Base-by-base conservation (phyloP, 2,113 vertebrate species). In the Mellivora capensis region DNA sequence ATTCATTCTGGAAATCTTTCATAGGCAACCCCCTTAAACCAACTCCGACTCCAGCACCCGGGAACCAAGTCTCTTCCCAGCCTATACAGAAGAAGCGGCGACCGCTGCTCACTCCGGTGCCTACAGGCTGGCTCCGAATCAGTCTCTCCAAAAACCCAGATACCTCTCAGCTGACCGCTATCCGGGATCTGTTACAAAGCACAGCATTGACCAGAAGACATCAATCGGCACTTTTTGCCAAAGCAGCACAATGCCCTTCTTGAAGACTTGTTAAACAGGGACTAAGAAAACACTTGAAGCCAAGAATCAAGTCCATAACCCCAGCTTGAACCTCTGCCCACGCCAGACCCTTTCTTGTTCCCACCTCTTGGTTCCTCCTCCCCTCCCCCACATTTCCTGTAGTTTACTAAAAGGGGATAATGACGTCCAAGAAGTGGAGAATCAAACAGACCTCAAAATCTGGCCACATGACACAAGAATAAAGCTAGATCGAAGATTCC, bases 181-280 rank as follows among this genome's bases (percentile, higher is more conserved):
- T 87, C 96, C 90, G 80, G 90, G 64, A 93, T 67, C 47, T 95
- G 54, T 52, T 96, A 98, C 97, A 98, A 98, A 99, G 97, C 49
- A 74, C 74, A 85, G 95, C 92, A 98, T 99, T 98, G 98, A 99
- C 93, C 97, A 72, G 82, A 98, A 98, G 96, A 89, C 98, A 98
- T 98, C 96, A 96, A 91, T 98, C 97, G 96, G 92, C 29, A 84
- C 84, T 98, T 98, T 89, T 54, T 98, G 98, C 98, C 98, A 98
- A 97, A 90, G 77, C 1, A 94, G 57, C 29, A 98, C 98, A 98
- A 98, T 98, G 92, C 97, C 81, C 62, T 98, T 97, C 97, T 98
- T 99, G 98, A 99, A 96, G 72, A 52, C 89, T 97, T 98, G 83
- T 95, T 86, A 96, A 98, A 94, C 6, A 31, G 87, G 23, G 81